Evolutionary conservation across 1,140 invertebrate species (phyloP), one percentile per base, ranked within the genome.

Genomic region (Aphelinus atriplicis): DNA sequence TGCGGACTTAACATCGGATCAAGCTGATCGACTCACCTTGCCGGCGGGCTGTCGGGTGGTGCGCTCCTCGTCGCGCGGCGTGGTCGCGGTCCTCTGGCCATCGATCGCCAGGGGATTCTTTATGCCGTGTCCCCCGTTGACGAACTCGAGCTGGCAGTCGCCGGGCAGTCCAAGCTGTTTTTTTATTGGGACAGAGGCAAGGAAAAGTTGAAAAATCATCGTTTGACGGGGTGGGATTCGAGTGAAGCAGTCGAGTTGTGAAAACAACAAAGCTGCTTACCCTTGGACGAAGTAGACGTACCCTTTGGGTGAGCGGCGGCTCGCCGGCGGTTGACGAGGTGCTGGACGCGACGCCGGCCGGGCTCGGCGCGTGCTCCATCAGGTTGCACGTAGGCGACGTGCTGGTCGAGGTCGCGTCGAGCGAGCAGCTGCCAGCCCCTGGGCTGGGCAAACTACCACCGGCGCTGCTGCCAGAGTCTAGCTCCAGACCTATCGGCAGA

Each of bases 91-190:
- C 77, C 84, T 80, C 76, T 88, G 85, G 74, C 84, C 94, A 73
- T 92, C 91, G 77, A 92, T 92, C 9, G 96, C 94, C 77, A 98
- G 87, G 1, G 98, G 98, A 89, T 99, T 99, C 85, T 99, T 99
- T 63, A 99, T 97, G 51, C 98, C 98, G 85, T 98, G 98, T 5
- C 98, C 98, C 9, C 98, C 98, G 84, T 99, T 99, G 1, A 99
- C 97, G 84, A 98, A 97, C 89, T 99, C 98, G 68, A 99, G 86
- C 65, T 95, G 94, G 10, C 95, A 91, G 83, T 96, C 95, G 63
- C 93, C 92, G 7, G 96, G 95, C 50, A 97, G 86, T 76, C 95
- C 95, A 87, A 97, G 89, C 95, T 96, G 88, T 78, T 4, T 0
- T 53, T 26, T 26, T 26, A 26, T 26, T 26, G 26, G 26, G 26